Conservation (phyloP, 1,140 invertebrate species). For the Cecropterus lyciades region DNA sequence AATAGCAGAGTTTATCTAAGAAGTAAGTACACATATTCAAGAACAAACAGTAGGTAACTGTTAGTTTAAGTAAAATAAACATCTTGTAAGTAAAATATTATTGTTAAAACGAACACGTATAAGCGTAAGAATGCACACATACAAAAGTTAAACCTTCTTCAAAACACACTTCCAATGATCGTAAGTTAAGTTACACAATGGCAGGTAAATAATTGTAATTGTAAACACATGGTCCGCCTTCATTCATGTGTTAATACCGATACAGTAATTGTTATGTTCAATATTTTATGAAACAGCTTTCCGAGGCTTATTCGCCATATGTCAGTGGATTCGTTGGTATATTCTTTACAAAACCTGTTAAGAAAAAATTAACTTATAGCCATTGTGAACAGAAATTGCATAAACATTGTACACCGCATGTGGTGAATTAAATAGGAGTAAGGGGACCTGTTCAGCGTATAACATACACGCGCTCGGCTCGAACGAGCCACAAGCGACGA, state of each 20-base stretch:
- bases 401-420: conserved; percentile 73
- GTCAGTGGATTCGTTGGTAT: conserved; percentile 44
- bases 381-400: conserved; percentile 78
- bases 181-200: conserved; percentile 6
- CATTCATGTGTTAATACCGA: conserved; percentile 7
- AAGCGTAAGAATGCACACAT: neutral
- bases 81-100: conserved; percentile 7
- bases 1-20: neutral
- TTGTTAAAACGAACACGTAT: conserved; percentile 5
- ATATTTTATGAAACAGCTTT: conserved; percentile 25
- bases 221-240: conserved; percentile 3
- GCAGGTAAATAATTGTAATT: conserved; percentile 23
- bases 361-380: conserved; percentile 63
- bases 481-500: conserved; percentile 69
- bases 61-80: neutral
- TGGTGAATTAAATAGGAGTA: conserved; percentile 79
- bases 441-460: conserved; percentile 75
- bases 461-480: conserved; percentile 61
- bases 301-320: conserved; percentile 55
- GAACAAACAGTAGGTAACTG: neutral
- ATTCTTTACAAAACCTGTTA: conserved; percentile 62
- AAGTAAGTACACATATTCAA: neutral
- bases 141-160: conserved; percentile 3
- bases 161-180: conserved; percentile 13
- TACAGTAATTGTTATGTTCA: conserved; percentile 24